Evolutionary conservation across 2,888 invertebrate species (phyloP).

Genomic region (Chouioia cunea): DNA sequence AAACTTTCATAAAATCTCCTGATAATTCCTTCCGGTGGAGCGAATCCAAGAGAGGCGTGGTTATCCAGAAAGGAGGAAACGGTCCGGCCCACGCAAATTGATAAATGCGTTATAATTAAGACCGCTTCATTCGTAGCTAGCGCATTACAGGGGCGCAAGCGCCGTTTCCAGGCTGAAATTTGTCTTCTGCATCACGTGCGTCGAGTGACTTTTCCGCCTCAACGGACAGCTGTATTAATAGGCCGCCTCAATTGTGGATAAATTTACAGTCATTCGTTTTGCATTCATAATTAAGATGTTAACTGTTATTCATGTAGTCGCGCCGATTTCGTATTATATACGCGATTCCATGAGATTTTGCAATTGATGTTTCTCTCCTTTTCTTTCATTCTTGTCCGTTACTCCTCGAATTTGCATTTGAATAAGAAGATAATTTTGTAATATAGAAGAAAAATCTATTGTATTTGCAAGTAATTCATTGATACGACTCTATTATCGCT

Average conservation of each 20-base stretch:
- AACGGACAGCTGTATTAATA: constrained; percentile 14
- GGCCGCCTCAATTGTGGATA: constrained; percentile 15
- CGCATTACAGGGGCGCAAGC: not conserved
- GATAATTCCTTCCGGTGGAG: not conserved
- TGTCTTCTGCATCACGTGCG: constrained; percentile 18
- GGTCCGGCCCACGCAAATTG: constrained; percentile 6
- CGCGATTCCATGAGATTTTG: constrained; percentile 13
- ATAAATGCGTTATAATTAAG: constrained; percentile 18
- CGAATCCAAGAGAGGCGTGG: constrained; percentile 4
- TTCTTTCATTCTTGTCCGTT: no score
- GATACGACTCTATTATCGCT: not conserved
- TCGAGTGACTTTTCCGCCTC: not conserved
- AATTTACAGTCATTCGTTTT: constrained; percentile 17
- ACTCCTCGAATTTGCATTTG: constrained; percentile 14
- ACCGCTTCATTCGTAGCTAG: constrained; percentile 11
- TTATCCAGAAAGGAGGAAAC: constrained; percentile 15
- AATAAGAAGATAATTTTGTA: constrained; percentile 24
- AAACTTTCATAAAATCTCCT: not conserved
- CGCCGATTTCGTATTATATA: constrained; percentile 9
- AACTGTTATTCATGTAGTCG: constrained; percentile 10
- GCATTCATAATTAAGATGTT: constrained; percentile 24
- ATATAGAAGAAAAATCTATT: constrained; percentile 17
- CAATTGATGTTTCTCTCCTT: not conserved
- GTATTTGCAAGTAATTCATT: constrained; percentile 2
- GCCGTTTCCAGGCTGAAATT: constrained; percentile 6